Percentiles rank a stretch among this genome's conserved stretches.
These are phyloP conservation scores for Parauchenoglanis ngamensis DNA, from an alignment of 2,797 vertebrate genomes.

Conservation along the genomic window DNA sequence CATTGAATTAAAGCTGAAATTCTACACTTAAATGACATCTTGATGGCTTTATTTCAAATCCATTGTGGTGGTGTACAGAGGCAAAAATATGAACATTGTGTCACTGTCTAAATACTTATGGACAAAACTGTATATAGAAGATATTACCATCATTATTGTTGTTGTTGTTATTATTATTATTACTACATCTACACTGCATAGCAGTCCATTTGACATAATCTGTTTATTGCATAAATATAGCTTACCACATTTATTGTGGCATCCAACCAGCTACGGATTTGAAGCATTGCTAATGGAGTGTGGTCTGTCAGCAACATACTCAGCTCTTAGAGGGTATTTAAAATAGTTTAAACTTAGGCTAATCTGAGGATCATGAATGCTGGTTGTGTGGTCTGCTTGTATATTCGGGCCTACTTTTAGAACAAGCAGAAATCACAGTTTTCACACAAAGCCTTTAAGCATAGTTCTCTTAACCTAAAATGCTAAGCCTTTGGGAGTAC, in stretches of 20 bases:
- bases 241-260: conserved; percentile 46
- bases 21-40: too few species aligned
- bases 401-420: conserved; percentile 15
- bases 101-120: too few species aligned
- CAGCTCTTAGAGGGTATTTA: conserved; percentile 26
- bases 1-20: too few species aligned
- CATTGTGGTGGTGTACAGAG: too few species aligned
- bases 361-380: conserved; percentile 13
- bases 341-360: conserved; percentile 27
- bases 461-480: conserved; percentile 3
- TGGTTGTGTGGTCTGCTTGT: conserved; percentile 17
- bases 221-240: conserved; percentile 54
- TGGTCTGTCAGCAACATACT: conserved; percentile 48
- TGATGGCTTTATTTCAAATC: too few species aligned
- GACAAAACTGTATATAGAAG: too few species aligned
- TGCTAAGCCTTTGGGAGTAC: conserved; percentile 30
- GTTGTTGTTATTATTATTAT: neutral
- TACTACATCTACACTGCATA: neutral
- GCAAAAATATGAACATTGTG: too few species aligned
- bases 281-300: conserved; percentile 45
- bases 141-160: neutral
- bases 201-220: conserved; percentile 48
- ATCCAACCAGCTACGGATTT: conserved; percentile 43
- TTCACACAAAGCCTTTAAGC: conserved; percentile 16
- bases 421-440: conserved; percentile 17